Conservation (phyloP, 92 coral and sea anemone species). For the Epizoanthus fatuus region DNA sequence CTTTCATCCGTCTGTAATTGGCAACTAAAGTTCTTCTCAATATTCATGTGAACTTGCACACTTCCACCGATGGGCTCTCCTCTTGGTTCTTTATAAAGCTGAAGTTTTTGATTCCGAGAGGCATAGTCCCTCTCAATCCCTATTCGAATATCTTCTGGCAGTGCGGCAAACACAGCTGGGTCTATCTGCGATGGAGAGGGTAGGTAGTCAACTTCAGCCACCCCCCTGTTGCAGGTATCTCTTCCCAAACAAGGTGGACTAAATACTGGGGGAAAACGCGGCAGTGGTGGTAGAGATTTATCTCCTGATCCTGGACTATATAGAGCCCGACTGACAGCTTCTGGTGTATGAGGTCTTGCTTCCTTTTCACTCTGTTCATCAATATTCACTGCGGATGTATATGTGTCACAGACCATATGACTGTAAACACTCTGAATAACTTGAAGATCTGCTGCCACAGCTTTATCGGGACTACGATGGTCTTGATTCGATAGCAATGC, state of each 20-base stretch:
- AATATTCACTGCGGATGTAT: too few species aligned
- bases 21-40: neutral
- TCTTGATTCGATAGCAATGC: neutral
- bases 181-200: slow-evolving; percentile 97
- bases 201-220: slow-evolving; percentile 61
- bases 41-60: neutral
- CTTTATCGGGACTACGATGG: neutral
- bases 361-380: neutral
- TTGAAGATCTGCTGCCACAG: neutral
- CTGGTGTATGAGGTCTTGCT: neutral
- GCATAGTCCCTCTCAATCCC: slow-evolving; percentile 84
- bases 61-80: neutral
- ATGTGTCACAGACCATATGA: neutral
- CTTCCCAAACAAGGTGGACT: slow-evolving; percentile 6
- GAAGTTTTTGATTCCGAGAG: slow-evolving; percentile 69
- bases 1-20: slow-evolving; percentile 7
- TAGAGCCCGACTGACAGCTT: neutral
- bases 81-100: neutral
- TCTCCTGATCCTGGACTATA: slow-evolving; percentile 37
- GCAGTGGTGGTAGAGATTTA: slow-evolving; percentile 73
- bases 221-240: neutral
- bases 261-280: slow-evolving; percentile 68
- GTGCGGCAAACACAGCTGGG: slow-evolving; percentile 82
- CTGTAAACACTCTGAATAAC: neutral
- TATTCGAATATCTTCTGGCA: slow-evolving; percentile 86